These are phyloP conservation scores for Hystrix brachyura DNA, from an alignment of 2,113 vertebrate genomes.

Conservation along the genomic window DNA sequence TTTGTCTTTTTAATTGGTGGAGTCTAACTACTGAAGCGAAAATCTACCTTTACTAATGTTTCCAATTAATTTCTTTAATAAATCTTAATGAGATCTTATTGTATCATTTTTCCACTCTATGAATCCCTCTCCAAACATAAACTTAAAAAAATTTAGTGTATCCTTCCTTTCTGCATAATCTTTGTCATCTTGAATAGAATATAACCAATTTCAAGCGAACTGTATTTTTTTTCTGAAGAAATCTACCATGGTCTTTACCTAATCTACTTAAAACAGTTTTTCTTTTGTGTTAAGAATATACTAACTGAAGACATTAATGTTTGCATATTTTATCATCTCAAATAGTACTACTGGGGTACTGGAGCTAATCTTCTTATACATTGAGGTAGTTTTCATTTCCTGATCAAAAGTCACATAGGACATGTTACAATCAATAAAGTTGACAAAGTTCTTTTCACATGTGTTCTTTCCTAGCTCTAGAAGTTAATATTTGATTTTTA, in stretches of 20 bases:
- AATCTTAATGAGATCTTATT: background rate
- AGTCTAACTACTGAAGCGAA: background rate
- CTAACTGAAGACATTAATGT: background rate
- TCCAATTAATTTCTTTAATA: background rate
- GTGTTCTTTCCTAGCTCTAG: background rate
- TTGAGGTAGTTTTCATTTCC: background rate
- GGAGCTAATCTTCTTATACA: background rate
- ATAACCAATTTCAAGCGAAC: background rate
- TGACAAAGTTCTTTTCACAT: background rate
- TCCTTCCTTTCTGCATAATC: background rate
- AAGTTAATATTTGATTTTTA: slow-evolving; percentile 66
- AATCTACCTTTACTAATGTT: background rate
- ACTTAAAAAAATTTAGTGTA: background rate
- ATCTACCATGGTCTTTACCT: background rate
- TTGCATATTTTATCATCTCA: background rate
- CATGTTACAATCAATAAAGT: background rate
- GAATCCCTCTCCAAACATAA: background rate
- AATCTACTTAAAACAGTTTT: background rate
- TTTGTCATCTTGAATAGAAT: background rate
- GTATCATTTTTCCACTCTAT: background rate
- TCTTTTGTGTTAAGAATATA: background rate
- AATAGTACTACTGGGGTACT: too few species aligned
- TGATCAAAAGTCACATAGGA: background rate
- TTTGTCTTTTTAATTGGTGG: background rate
- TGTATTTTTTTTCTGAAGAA: background rate